Evolutionary conservation across 37 sponge, comb jelly and placozoan genomes (phyloP).

Genomic region (Bolinopsis microptera): DNA sequence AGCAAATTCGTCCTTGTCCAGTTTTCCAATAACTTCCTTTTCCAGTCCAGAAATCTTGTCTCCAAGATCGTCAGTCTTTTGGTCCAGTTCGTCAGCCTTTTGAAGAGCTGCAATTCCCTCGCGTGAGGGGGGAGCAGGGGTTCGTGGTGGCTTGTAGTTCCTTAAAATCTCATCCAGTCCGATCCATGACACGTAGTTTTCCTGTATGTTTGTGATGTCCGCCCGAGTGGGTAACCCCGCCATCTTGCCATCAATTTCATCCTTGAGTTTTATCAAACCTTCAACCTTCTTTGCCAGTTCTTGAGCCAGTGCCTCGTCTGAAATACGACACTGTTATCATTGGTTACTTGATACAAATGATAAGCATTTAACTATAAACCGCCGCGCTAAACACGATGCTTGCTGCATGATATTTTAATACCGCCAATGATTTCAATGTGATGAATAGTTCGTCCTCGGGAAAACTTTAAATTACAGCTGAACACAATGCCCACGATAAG

Average conservation of each 20-base stretch:
- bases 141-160: constrained; percentile 50
- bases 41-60: constrained; percentile 18
- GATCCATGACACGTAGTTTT: constrained; percentile 39
- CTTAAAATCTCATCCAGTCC: constrained; percentile 56
- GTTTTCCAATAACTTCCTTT: constrained; percentile 20
- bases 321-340: not conserved
- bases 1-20: not conserved
- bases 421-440: not conserved
- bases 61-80: constrained; percentile 34
- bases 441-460: not conserved
- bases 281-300: constrained; percentile 66
- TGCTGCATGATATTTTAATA: not conserved
- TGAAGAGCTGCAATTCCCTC: constrained; percentile 54
- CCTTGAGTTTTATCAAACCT: constrained; percentile 56
- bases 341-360: not conserved
- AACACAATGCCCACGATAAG: no score
- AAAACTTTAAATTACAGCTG: no score
- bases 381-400: not conserved
- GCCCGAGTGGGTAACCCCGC: not conserved
- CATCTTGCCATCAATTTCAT: constrained; percentile 41
- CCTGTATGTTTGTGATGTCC: constrained; percentile 45
- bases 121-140: constrained; percentile 38
- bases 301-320: constrained; percentile 63
- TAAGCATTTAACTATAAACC: not conserved
- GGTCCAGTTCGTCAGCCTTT: constrained; percentile 57